Percentiles rank a stretch among this genome's conserved stretches.
phyloP scores from a whole-genome alignment of 1,140 invertebrate genomes.

The Caerostris darwini region DNA sequence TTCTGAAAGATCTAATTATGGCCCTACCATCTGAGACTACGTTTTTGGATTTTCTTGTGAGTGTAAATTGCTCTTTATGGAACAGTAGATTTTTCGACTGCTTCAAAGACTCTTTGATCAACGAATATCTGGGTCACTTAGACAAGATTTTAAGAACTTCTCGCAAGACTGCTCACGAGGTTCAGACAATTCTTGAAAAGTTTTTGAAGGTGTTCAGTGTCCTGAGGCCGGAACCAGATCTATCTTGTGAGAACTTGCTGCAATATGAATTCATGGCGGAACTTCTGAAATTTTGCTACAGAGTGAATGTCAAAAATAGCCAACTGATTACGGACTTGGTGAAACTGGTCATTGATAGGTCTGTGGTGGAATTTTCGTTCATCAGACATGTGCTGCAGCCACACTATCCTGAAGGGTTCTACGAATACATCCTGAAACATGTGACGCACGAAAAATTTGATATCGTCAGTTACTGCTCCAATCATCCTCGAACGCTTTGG shows the following conservation, averaged over 20 bases:
- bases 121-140: neutral
- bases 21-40: neutral
- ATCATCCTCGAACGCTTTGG: constrained; percentile 48
- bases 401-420: constrained; percentile 27
- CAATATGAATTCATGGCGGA: constrained; percentile 61
- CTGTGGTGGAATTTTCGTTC: neutral
- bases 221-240: neutral
- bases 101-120: constrained; percentile 3
- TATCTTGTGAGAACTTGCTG: neutral
- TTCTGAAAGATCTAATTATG: constrained; percentile 10
- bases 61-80: neutral
- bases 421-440: constrained; percentile 42
- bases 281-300: constrained; percentile 6
- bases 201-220: neutral
- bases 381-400: neutral
- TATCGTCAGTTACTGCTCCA: neutral
- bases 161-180: neutral
- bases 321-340: neutral
- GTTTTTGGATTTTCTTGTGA: neutral
- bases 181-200: neutral
- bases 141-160: neutral
- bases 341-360: constrained; percentile 14
- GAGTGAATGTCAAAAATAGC: constrained; percentile 28
- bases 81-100: neutral
- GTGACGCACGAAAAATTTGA: neutral